These are phyloP conservation scores for Oncorhynchus gorbuscha DNA, from an alignment of 2,113 vertebrate species.

Conservation along the genomic window DNA sequence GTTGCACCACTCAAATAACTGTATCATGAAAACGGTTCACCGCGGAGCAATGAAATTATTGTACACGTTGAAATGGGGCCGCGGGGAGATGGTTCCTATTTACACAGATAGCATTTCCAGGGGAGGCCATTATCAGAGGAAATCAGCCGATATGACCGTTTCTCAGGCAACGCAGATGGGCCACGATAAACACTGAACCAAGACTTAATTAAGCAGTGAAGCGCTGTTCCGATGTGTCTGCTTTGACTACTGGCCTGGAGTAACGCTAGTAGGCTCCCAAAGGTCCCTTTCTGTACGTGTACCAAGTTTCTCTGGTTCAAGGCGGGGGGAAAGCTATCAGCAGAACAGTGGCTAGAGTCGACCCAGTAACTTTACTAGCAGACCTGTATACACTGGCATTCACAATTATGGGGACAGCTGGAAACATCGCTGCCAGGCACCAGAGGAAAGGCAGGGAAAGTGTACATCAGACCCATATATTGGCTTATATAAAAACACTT, in stretches of 20 bases:
- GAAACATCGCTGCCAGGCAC: slow-evolving; percentile 21
- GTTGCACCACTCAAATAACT: slow-evolving; percentile 51
- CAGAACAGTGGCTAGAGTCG: slow-evolving; percentile 25
- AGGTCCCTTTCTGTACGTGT: slow-evolving; percentile 13
- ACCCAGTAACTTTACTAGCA: slow-evolving; percentile 35
- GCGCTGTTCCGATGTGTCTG: neutral
- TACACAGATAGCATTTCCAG: slow-evolving; percentile 69
- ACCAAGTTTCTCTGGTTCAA: slow-evolving; percentile 23
- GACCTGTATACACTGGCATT: slow-evolving; percentile 46
- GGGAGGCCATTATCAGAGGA: slow-evolving; percentile 46
- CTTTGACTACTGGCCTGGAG: slow-evolving; percentile 13
- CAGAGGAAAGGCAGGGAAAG: neutral
- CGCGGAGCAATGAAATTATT: slow-evolving; percentile 68
- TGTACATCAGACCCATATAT: slow-evolving; percentile 15
- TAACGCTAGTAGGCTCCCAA: slow-evolving; percentile 1
- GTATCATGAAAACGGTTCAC: slow-evolving; percentile 54
- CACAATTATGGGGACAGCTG: slow-evolving; percentile 36
- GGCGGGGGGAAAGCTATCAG: slow-evolving; percentile 20
- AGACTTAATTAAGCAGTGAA: slow-evolving; percentile 24
- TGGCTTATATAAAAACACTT: slow-evolving; percentile 17
- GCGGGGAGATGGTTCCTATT: slow-evolving; percentile 48
- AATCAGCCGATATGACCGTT: slow-evolving; percentile 33
- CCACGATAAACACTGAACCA: slow-evolving; percentile 37
- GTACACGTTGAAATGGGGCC: slow-evolving; percentile 53
- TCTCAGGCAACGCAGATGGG: slow-evolving; percentile 31